These are phyloP conservation scores for Drosophila murphyi DNA, from an alignment of 1,140 invertebrate species.

Conservation along the genomic window DNA sequence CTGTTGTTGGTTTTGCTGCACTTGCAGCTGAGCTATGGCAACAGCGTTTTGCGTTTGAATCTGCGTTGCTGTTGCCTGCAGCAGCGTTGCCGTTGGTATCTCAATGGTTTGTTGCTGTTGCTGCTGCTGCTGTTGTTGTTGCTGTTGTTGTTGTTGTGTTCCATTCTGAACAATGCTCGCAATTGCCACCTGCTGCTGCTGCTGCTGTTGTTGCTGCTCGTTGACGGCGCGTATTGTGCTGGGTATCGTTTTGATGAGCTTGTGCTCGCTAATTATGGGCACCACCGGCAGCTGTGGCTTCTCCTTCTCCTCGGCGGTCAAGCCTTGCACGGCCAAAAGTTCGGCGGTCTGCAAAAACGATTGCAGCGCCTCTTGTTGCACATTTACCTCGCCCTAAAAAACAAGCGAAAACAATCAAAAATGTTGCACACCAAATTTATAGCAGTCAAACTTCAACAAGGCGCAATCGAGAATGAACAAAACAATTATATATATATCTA, in stretches of 20 bases:
- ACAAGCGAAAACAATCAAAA: too few relatives aligned
- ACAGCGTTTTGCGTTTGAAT: slow-evolving; percentile 68
- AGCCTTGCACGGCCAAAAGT: slow-evolving; percentile 93
- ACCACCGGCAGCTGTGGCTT: slow-evolving; percentile 74
- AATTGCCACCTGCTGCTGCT: slow-evolving; percentile 40
- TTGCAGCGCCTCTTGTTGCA: slow-evolving; percentile 93
- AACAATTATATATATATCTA: too few relatives aligned
- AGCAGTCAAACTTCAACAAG: too few relatives aligned
- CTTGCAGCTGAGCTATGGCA: slow-evolving; percentile 54
- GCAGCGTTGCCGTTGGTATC: slow-evolving; percentile 74
- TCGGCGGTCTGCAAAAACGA: slow-evolving; percentile 95
- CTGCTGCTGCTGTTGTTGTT: slow-evolving; percentile 42
- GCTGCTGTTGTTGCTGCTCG: slow-evolving; percentile 68
- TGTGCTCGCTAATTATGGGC: slow-evolving; percentile 79
- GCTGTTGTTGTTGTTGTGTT: slow-evolving; percentile 36
- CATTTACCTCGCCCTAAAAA: slow-evolving; percentile 93
- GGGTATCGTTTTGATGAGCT: slow-evolving; percentile 82
- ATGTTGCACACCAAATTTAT: too few relatives aligned
- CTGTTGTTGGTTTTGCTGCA: slow-evolving; percentile 53
- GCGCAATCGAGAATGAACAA: too few relatives aligned
- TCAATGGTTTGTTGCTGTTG: slow-evolving; percentile 74
- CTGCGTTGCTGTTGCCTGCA: slow-evolving; percentile 72
- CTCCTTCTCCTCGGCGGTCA: slow-evolving; percentile 87
- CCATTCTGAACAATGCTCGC: slow-evolving; percentile 4
- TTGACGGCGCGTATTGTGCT: slow-evolving; percentile 80